Evolutionary conservation across 1,140 invertebrate genomes (phyloP).

Genomic region (Platyscapa corneri): DNA sequence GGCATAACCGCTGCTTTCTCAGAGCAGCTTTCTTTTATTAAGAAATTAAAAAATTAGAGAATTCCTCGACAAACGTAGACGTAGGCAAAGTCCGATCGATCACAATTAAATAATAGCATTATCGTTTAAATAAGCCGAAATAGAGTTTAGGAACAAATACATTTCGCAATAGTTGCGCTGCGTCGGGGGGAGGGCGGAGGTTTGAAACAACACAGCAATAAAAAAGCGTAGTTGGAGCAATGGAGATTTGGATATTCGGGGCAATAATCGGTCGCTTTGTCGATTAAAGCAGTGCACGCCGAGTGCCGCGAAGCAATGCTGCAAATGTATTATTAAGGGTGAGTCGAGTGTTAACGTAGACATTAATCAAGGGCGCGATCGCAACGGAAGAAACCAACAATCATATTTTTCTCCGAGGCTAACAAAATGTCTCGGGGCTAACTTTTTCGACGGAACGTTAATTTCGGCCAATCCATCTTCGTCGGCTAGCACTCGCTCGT

Average conservation of each 20-base stretch:
- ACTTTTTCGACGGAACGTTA: slow-evolving; percentile 8
- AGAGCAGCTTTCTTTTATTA: too few species aligned
- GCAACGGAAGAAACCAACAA: not conserved
- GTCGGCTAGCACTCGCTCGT: not conserved
- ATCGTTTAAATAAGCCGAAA: too few species aligned
- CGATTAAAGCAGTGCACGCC: not conserved
- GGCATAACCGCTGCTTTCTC: too few species aligned
- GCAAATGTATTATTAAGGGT: not conserved
- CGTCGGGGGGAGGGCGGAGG: too few species aligned
- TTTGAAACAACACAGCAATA: too few species aligned
- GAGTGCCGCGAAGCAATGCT: not conserved
- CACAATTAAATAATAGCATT: not conserved
- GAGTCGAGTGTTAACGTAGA: not conserved
- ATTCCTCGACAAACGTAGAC: too few species aligned
- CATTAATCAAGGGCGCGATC: not conserved
- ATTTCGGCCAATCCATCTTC: slow-evolving; percentile 29
- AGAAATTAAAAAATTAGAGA: too few species aligned
- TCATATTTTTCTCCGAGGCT: not conserved
- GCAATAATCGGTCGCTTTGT: not conserved
- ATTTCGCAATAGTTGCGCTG: too few species aligned
- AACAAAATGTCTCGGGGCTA: not conserved
- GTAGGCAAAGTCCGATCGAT: too few species aligned
- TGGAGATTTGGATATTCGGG: too few species aligned
- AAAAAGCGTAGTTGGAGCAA: too few species aligned
- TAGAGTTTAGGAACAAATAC: too few species aligned